phyloP scores from a whole-genome alignment of 2,888 invertebrate species.

The Drosophila gaucha region DNA sequence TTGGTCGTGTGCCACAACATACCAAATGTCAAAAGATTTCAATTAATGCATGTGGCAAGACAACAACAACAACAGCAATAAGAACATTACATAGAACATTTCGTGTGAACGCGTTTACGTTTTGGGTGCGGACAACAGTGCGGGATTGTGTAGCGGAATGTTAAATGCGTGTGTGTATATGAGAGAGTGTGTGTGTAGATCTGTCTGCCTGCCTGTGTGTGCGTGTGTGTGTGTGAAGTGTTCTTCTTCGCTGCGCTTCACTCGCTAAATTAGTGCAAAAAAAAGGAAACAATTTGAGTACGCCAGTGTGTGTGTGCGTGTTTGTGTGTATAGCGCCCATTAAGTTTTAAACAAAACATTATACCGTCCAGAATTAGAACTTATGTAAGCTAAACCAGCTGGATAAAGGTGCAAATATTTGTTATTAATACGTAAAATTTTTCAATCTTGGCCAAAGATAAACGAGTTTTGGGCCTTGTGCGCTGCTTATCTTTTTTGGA shows the following conservation, averaged over 20 bases:
- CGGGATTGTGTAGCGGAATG: slow-evolving; percentile 65
- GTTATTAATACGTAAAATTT: slow-evolving; percentile 53
- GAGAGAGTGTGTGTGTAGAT: slow-evolving; percentile 20
- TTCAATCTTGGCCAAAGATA: slow-evolving; percentile 70
- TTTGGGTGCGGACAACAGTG: slow-evolving; percentile 47
- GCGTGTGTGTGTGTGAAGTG: slow-evolving; percentile 57
- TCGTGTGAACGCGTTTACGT: slow-evolving; percentile 54
- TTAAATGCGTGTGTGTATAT: slow-evolving; percentile 34
- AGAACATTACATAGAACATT: slow-evolving; percentile 56
- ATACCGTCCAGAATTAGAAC: slow-evolving; percentile 44
- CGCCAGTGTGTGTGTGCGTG: slow-evolving; percentile 24
- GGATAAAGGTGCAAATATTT: slow-evolving; percentile 69
- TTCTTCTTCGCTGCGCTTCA: slow-evolving; percentile 70
- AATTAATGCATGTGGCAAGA: slow-evolving; percentile 19
- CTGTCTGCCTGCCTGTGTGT: slow-evolving; percentile 1
- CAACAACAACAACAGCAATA: slow-evolving; percentile 29
- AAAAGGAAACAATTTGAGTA: slow-evolving; percentile 59
- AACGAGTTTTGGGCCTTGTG: slow-evolving; percentile 62
- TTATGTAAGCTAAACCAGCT: slow-evolving; percentile 61
- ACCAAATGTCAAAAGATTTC: slow-evolving; percentile 1
- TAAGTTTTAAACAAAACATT: slow-evolving; percentile 59
- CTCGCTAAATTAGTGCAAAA: slow-evolving; percentile 76
- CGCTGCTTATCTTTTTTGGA: slow-evolving; percentile 52
- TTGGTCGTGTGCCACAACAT: slow-evolving; percentile 5
- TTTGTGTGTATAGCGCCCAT: slow-evolving; percentile 35